Percentiles rank a stretch among this genome's conserved stretches.
Conservation (phyloP, 2,888 invertebrate species). For the Myopa tessellatipennis region DNA sequence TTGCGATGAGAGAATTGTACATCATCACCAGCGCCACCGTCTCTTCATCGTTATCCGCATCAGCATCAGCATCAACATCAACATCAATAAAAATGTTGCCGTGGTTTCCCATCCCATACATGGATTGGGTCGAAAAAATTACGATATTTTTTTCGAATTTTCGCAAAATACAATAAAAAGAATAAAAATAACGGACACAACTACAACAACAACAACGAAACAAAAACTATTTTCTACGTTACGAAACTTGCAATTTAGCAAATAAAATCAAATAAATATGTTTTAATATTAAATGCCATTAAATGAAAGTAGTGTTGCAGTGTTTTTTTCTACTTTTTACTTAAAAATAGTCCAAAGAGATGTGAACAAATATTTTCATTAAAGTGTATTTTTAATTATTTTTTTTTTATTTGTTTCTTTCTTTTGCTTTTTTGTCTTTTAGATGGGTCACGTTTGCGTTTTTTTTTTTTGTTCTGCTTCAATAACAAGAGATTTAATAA, state of each 20-base stretch:
- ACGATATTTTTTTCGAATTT: conserved; percentile 34
- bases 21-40: conserved; percentile 31
- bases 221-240: not conserved
- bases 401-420: too few relatives aligned
- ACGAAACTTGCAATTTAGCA: not conserved
- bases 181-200: not conserved
- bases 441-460: too few relatives aligned
- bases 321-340: too few relatives aligned
- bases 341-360: too few relatives aligned
- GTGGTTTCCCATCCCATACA: conserved; percentile 67
- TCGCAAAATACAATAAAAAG: not conserved
- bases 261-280: not conserved
- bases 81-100: conserved; percentile 44
- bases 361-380: too few relatives aligned
- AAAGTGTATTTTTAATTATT: too few relatives aligned
- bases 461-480: too few relatives aligned
- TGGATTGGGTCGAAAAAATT: conserved; percentile 64
- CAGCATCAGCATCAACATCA: conserved; percentile 14
- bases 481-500: too few relatives aligned
- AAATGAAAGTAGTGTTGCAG: too few relatives aligned
- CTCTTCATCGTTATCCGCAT: conserved; percentile 23
- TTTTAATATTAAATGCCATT: too few relatives aligned
- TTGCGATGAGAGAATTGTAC: conserved; percentile 40
- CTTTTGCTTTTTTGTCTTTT: too few relatives aligned
- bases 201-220: conserved; percentile 15